Base-by-base conservation (phyloP, 1,140 invertebrate genomes). In the Sycophila sp. region DNA sequence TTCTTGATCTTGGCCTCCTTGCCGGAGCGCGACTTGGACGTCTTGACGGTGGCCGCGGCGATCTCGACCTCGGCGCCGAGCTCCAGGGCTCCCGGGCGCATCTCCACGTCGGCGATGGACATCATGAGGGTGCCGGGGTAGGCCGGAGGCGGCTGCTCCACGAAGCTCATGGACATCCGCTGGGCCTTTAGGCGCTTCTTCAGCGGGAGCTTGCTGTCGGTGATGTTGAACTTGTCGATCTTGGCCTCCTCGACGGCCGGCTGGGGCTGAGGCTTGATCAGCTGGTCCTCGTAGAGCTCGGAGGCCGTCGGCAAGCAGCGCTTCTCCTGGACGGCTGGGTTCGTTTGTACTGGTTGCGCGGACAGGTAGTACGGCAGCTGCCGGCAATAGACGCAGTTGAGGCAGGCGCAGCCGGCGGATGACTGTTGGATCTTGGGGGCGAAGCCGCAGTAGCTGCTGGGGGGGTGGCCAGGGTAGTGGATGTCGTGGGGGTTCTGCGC, bases 161-260 rank as follows among this genome's bases (percentile, higher is more conserved):
- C 47, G 30, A 73, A 81, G 1, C 69, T 51, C 67, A 77, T 65
- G 0, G 77, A 72, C 69, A 76, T 74, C 8, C 77, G 73, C 17
- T 78, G 77, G 5, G 78, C 79, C n/a, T 82, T 85, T 10, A 82
- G 62, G 40, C 85, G 74, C 45, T 85, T 86, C 32, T 86, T 86
- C 10, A 85, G 58, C 2, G 85, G 85, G 34, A 85, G 59, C 34
- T 80, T 84, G 24, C 75, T 81, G 15, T 78, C 75, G 2, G 76
- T 40, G 13, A 73, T 65, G 10, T 73, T 78, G 19, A 71, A 65
- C 8, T 53, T 59, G 4, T 68, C 13, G 8, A 8, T 60, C 56
- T 42, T 28, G 22, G 4, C 38, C 3, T 40, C 4, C 38, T 40
- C 11, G 38, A 40, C 38, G 38, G 38, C 38, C n/a, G 38, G 38